Percentiles rank a stretch among this genome's conserved stretches.
Evolutionary conservation across 2,797 vertebrate genomes (phyloP).

Genomic region (Myotis vivesi): DNA sequence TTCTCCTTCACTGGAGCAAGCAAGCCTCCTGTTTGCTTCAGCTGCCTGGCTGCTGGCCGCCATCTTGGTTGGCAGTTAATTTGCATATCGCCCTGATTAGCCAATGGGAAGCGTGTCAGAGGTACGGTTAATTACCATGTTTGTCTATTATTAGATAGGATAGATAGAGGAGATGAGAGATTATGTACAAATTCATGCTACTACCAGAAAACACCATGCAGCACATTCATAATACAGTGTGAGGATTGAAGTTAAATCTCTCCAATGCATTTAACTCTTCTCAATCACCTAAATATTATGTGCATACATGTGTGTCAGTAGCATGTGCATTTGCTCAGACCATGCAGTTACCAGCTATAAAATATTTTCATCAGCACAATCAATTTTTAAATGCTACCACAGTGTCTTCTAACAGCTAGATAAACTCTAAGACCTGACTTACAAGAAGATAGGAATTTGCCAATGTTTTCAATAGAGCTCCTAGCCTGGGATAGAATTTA

Average conservation of each 20-base stretch:
- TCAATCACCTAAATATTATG: neutral
- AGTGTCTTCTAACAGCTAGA: neutral
- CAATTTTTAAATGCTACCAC: neutral
- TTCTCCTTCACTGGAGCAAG: too few species aligned
- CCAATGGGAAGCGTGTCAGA: too few species aligned
- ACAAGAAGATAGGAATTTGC: neutral
- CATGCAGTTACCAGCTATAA: neutral
- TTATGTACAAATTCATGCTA: accelerated
- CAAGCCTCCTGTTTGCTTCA: too few species aligned
- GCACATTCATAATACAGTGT: neutral
- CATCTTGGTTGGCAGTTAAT: too few species aligned
- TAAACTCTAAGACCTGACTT: neutral
- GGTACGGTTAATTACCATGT: too few species aligned
- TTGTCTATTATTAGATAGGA: too few species aligned
- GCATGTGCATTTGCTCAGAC: too few species aligned
- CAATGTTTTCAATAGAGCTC: neutral
- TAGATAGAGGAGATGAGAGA: neutral
- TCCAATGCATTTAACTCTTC: neutral
- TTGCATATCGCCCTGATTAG: too few species aligned
- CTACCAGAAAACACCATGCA: neutral
- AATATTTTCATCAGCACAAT: neutral
- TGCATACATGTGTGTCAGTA: accelerated
- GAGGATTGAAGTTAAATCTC: neutral
- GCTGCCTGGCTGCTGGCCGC: too few species aligned
- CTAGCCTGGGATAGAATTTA: neutral